phyloP scores from a whole-genome alignment of 1,140 invertebrate genomes.

The Lordiphosa clarofinis region DNA sequence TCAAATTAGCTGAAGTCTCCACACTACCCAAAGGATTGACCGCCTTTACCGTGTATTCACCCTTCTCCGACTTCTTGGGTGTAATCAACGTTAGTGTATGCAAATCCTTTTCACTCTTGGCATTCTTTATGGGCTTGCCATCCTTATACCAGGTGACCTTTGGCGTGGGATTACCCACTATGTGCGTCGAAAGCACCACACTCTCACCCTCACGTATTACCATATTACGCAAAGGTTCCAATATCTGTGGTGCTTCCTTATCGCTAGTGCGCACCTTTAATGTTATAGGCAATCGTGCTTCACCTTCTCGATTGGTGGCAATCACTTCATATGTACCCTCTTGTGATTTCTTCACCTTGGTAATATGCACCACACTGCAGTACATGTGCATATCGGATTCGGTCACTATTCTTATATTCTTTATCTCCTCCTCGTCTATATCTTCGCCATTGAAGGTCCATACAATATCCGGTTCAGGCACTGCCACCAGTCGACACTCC shows the following conservation, averaged over 20 bases:
- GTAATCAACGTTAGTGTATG: slow-evolving; percentile 86
- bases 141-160: slow-evolving; percentile 90
- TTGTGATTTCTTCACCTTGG: slow-evolving; percentile 87
- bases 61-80: slow-evolving; percentile 85
- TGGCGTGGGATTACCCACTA: slow-evolving; percentile 90
- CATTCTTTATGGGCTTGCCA: slow-evolving; percentile 84
- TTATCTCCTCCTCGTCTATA: slow-evolving; percentile 84
- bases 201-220: slow-evolving; percentile 89
- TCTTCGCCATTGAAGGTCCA: slow-evolving; percentile 90
- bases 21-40: slow-evolving; percentile 88
- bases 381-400: slow-evolving; percentile 95
- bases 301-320: slow-evolving; percentile 94
- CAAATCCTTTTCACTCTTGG: slow-evolving; percentile 85
- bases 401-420: slow-evolving; percentile 85
- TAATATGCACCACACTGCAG: slow-evolving; percentile 89
- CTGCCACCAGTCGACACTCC: slow-evolving; percentile 91
- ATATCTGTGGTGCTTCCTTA: slow-evolving; percentile 88
- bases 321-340: slow-evolving; percentile 93
- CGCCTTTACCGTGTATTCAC: slow-evolving; percentile 90
- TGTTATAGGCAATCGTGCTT: slow-evolving; percentile 89
- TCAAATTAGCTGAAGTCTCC: slow-evolving; percentile 87
- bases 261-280: slow-evolving; percentile 90
- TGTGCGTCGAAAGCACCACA: slow-evolving; percentile 87
- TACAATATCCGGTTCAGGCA: slow-evolving; percentile 93
- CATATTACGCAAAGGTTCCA: slow-evolving; percentile 88